Evolutionary conservation across 2,888 invertebrate genomes (phyloP), one percentile per base, ranked within the genome.

Genomic region (Notodromas monacha): DNA sequence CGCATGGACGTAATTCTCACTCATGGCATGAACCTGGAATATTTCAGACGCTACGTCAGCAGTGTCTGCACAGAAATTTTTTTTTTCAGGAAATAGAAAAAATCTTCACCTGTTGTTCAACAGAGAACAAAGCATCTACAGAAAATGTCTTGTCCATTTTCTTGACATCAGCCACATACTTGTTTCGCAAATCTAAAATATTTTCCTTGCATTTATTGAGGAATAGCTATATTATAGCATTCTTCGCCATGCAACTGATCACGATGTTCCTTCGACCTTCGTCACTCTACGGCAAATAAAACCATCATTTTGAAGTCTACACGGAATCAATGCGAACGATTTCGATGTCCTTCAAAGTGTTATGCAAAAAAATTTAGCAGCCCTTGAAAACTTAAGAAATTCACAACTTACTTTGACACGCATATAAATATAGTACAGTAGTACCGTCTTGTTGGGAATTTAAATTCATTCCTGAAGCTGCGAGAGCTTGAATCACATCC

Each of bases 391-490:
- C 12, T 29, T 4, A 31, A 11, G 15, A 30, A 16, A 14, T 30
- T 10, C 5, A 8, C 14, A 11, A 43, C 52, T 55, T 55, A 67
- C 67, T 77, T 81, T 8, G 84, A 79, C 38, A 81, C 60, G 21
- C 76, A 72, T 31, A 89, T 58, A 48, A 63, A 84, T 29, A 89
- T 49, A 2, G n/a, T n/a, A n/a, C n/a, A n/a, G 70, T 73, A 2
- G 76, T 79, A 13, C 81, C 81, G 45, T 89, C 86, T 48, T 81
- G 79, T 45, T 86, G 84, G 0, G 84, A 79, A 52, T 76, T 84
- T 32, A 86, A 52, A 48, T 79, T 79, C 57, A 86, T 61, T 6
- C 81, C 79, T 34, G 77, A 76, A 21, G 61, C 61, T 31, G 57
- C 50, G 29, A 89, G 59, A 2, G 73, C 64, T 43, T 65, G 63